Conservation (phyloP, 2,888 invertebrate species). For the Hydrotaea diabolus region DNA sequence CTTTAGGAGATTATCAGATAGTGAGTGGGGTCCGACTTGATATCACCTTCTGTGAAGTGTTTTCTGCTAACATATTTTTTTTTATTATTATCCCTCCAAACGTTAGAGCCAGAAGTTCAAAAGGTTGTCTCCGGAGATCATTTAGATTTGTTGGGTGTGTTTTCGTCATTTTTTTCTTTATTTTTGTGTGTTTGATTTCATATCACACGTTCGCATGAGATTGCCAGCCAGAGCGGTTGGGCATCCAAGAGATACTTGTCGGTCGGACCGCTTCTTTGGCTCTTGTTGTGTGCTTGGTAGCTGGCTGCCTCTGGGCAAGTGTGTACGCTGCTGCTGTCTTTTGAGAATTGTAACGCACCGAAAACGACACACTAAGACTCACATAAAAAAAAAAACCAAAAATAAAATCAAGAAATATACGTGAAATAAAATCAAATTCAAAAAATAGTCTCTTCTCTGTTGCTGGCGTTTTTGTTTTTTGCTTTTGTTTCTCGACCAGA, state of each 20-base stretch:
- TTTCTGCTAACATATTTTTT: conserved; percentile 5
- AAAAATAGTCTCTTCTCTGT: conserved; percentile 17
- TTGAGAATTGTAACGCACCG: conserved; percentile 6
- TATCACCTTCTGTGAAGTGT: not conserved
- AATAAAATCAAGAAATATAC: conserved; percentile 3
- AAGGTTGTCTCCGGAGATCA: conserved; percentile 26
- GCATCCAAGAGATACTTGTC: conserved; percentile 33
- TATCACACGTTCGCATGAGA: not conserved
- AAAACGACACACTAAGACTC: conserved; percentile 11
- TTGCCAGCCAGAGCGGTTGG: not conserved
- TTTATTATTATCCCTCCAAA: conserved; percentile 38
- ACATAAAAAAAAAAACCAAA: not conserved
- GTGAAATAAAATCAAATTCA: conserved; percentile 12
- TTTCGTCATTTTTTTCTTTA: conserved; percentile 17
- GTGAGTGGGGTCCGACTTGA: not conserved
- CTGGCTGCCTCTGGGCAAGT: not conserved
- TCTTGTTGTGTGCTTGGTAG: not conserved
- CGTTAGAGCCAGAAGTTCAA: conserved; percentile 46
- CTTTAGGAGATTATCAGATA: not conserved
- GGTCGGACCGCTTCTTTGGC: not conserved
- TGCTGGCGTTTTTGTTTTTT: not conserved
- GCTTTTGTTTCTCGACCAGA: conserved; percentile 18
- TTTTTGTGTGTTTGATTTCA: not conserved
- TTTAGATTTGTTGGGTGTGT: not conserved
- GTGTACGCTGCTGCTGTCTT: not conserved